Conservation (phyloP, 2,797 vertebrate species). For the Catostomus latipinnis region DNA sequence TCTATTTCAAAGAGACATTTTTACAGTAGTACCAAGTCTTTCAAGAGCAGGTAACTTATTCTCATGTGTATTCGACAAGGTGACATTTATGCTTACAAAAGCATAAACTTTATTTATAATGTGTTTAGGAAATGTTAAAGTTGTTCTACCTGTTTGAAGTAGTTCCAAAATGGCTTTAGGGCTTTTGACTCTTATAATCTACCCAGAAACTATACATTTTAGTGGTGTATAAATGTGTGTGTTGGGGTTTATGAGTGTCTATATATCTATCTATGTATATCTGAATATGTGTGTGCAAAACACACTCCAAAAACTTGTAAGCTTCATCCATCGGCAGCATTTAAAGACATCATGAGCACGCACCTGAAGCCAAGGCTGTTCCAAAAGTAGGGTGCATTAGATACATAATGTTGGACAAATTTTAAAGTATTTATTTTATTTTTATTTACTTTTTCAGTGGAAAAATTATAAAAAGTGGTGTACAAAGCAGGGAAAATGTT, state of each 20-base stretch:
- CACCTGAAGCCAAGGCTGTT: too few species aligned
- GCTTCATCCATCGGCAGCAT: too few species aligned
- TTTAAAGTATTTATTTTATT: too few species aligned
- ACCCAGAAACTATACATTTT: not conserved
- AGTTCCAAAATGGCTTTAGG: conserved; percentile 3
- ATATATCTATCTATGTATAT: too few species aligned
- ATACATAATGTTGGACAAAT: too few species aligned
- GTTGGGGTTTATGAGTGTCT: not conserved
- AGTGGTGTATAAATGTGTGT: not conserved
- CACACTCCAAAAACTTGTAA: too few species aligned
- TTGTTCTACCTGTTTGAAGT: not conserved
- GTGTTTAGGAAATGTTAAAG: not conserved
- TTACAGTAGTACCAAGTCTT: not conserved
- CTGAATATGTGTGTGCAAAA: too few species aligned
- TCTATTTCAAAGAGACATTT: conserved; percentile 1
- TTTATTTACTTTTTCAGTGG: too few species aligned
- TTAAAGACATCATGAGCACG: too few species aligned
- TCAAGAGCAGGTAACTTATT: not conserved
- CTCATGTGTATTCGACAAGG: conserved; percentile 20
- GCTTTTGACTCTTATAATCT: conserved; percentile 1
- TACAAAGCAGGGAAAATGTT: too few species aligned
- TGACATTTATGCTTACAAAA: not conserved
- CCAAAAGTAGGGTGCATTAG: too few species aligned
- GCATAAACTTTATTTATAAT: not conserved
- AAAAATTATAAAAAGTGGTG: too few species aligned